Percentiles rank a stretch among this genome's conserved stretches.
phyloP scores from a whole-genome alignment of 2,797 vertebrate genomes.

The Helostoma temminkii region DNA sequence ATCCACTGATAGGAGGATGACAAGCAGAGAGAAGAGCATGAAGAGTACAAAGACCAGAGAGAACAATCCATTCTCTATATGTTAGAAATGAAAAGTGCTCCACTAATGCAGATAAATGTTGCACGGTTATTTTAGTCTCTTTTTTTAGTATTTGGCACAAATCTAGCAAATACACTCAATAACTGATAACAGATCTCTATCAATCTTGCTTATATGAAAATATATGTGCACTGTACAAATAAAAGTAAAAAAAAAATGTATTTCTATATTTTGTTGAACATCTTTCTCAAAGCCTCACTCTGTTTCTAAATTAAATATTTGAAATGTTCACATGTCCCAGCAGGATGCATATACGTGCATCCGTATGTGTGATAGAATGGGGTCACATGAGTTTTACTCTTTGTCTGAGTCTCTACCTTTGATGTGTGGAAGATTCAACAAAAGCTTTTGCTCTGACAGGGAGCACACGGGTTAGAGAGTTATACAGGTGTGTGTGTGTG shows the following conservation, averaged over 20 bases:
- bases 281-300: not conserved
- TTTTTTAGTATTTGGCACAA: slow-evolving; percentile 22
- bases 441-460: slow-evolving; percentile 32
- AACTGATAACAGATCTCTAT: not conserved
- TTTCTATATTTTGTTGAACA: slow-evolving; percentile 27
- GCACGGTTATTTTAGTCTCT: slow-evolving; percentile 7
- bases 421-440: slow-evolving; percentile 49
- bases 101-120: slow-evolving; percentile 47
- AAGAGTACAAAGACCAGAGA: not conserved
- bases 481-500: slow-evolving; percentile 20
- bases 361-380: slow-evolving; percentile 69
- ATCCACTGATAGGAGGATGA: not conserved
- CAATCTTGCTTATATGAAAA: not conserved
- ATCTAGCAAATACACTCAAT: not conserved
- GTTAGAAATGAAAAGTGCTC: slow-evolving; percentile 59
- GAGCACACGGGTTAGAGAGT: slow-evolving; percentile 37
- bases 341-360: slow-evolving; percentile 27
- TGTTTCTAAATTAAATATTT: slow-evolving; percentile 51
- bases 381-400: slow-evolving; percentile 70
- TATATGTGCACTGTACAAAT: not conserved
- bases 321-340: slow-evolving; percentile 33
- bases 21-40: no score
- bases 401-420: slow-evolving; percentile 54
- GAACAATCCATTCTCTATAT: slow-evolving; percentile 44
- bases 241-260: slow-evolving; percentile 15